Conservation (phyloP, 2,797 vertebrate species). For the Potorous gilbertii region DNA sequence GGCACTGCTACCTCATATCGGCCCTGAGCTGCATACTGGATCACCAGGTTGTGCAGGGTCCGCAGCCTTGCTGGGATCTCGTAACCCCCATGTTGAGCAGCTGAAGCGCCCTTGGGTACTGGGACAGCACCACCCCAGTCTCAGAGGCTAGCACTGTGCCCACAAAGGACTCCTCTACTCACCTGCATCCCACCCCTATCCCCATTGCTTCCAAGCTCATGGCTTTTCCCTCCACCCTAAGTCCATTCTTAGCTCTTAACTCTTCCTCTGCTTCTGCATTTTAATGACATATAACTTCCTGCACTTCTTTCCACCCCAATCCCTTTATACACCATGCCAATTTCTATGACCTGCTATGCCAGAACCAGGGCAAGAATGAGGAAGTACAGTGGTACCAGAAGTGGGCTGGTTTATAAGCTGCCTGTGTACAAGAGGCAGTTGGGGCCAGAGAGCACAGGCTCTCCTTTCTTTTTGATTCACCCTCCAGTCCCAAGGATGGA, state of each 20-base stretch:
- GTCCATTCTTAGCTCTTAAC: not conserved
- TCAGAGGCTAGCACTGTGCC: constrained; percentile 24
- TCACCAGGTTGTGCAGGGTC: constrained; percentile 98
- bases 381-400: not conserved
- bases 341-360: not conserved
- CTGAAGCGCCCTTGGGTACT: constrained; percentile 92
- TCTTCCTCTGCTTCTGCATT: not conserved
- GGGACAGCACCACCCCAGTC: constrained; percentile 85
- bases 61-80: constrained; percentile 97
- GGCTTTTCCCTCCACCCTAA: not conserved
- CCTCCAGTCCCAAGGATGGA: constrained; percentile 44
- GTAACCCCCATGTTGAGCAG: constrained; percentile 97
- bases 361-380: not conserved
- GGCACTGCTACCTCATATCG: constrained; percentile 98
- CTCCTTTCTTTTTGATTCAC: not conserved
- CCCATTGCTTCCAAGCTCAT: not conserved
- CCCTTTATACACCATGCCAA: not conserved
- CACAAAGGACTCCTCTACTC: constrained; percentile 7
- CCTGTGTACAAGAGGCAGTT: not conserved
- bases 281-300: not conserved
- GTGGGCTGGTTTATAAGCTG: not conserved
- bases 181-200: not conserved
- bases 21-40: constrained; percentile 98
- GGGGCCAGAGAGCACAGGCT: not conserved
- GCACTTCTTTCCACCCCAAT: not conserved